Evolutionary conservation across 2,113 vertebrate species (phyloP).

Genomic region (Ictalurus furcatus): DNA sequence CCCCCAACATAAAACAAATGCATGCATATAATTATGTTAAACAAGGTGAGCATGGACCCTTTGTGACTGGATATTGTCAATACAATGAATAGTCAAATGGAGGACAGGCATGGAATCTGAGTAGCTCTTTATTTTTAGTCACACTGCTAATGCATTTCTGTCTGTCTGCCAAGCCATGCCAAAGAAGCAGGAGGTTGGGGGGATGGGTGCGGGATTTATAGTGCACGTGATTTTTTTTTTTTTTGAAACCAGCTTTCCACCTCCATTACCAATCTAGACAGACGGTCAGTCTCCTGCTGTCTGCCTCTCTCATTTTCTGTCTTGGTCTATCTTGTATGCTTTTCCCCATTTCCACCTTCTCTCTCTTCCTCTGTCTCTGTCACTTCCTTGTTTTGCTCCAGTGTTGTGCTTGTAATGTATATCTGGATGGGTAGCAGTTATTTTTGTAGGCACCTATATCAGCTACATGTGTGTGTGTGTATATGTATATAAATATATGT

Average conservation of each 20-base stretch:
- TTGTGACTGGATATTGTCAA: conserved; percentile 8
- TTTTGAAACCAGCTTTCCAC: conserved; percentile 40
- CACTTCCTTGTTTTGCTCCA: conserved; percentile 1
- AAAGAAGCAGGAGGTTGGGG: conserved; percentile 29
- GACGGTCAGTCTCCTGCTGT: conserved; percentile 23
- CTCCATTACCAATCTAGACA: conserved; percentile 49
- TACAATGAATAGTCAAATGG: conserved; percentile 38
- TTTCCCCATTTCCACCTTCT: conserved; percentile 2
- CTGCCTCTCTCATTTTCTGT: conserved; percentile 12
- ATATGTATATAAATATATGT: too few relatives aligned
- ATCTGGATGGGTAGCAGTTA: conserved; percentile 44
- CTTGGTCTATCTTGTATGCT: conserved; percentile 14
- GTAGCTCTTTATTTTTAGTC: conserved; percentile 48
- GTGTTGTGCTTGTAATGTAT: conserved; percentile 39
- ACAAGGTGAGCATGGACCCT: conserved; percentile 5
- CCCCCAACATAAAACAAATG: not conserved
- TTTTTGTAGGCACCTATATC: conserved; percentile 47
- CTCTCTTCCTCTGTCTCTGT: not conserved
- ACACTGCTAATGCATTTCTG: conserved; percentile 41
- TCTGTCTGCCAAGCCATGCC: conserved; percentile 45
- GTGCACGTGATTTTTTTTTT: conserved; percentile 29
- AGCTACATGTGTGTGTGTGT: not conserved
- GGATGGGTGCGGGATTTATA: conserved; percentile 16
- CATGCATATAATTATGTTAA: not conserved
- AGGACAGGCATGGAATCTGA: conserved; percentile 41